Evolutionary conservation across 2,888 invertebrate species (phyloP).

Genomic region (Folsomia manolachei): DNA sequence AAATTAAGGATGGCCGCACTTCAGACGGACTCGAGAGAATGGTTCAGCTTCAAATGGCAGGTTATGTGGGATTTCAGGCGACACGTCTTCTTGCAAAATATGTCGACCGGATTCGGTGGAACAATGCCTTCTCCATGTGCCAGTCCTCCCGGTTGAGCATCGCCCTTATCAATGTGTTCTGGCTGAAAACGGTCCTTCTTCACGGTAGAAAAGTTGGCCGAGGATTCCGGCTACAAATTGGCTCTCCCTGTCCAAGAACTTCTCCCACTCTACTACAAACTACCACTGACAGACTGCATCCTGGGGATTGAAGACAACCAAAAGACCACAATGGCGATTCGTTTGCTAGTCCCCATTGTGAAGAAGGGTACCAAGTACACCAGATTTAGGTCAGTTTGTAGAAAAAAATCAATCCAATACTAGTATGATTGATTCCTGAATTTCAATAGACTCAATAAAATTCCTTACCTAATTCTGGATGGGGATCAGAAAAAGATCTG

Average conservation of each 20-base stretch:
- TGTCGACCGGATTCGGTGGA: conserved; percentile 33
- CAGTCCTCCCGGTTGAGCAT: conserved; percentile 31
- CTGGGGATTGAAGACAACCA: conserved; percentile 15
- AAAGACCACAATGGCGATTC: conserved; percentile 25
- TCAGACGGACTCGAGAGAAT: too few species aligned
- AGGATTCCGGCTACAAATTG: conserved; percentile 27
- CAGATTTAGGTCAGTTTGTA: not conserved
- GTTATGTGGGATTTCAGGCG: conserved; percentile 28
- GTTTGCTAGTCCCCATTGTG: conserved; percentile 31
- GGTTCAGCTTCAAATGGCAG: conserved; percentile 34
- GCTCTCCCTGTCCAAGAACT: conserved; percentile 26
- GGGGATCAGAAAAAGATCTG: conserved; percentile 25
- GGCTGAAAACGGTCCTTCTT: conserved; percentile 22
- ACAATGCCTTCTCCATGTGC: conserved; percentile 34
- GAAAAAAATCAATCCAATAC: not conserved
- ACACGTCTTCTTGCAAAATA: conserved; percentile 25
- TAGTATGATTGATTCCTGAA: not conserved
- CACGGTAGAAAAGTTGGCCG: conserved; percentile 11
- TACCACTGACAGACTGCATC: conserved; percentile 37
- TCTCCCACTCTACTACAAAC: conserved; percentile 34
- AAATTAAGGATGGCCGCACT: too few species aligned
- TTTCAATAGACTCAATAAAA: conserved; percentile 27
- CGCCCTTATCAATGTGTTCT: conserved; percentile 20
- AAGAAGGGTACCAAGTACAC: conserved; percentile 21
- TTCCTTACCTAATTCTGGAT: conserved; percentile 27